Conservation (phyloP, 2,797 vertebrate species). For the Benthosema pterotum region DNA sequence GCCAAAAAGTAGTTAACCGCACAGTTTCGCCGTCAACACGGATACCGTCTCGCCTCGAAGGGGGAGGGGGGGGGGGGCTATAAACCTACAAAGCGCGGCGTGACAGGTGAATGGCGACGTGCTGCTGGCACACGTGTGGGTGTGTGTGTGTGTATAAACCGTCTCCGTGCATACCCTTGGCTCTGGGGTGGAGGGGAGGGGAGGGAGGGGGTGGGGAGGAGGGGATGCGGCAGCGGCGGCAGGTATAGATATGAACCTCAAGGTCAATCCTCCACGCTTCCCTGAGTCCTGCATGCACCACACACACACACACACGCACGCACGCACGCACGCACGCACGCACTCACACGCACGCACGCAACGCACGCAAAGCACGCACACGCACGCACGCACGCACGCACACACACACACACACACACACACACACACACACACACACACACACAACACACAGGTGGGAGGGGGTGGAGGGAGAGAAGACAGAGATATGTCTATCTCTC, state of each 20-base stretch:
- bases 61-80: slow-evolving; percentile 6
- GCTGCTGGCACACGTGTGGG: slow-evolving; percentile 32
- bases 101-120: slow-evolving; percentile 43
- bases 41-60: slow-evolving; percentile 13
- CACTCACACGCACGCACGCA: no score
- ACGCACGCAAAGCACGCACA: no score
- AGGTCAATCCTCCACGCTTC: slow-evolving; percentile 38
- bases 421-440: no score
- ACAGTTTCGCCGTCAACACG: slow-evolving; percentile 5
- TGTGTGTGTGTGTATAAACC: no score
- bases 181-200: neutral
- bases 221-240: neutral
- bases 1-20: no score
- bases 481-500: no score
- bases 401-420: no score
- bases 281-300: slow-evolving; percentile 29
- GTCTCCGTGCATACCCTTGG: slow-evolving; percentile 24
- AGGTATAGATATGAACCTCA: slow-evolving; percentile 45
- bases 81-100: slow-evolving; percentile 35
- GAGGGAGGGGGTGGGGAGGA: no score
- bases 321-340: no score
- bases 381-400: no score
- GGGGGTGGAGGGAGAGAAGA: slow-evolving; percentile 15
- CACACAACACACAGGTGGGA: neutral
- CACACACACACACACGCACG: no score